Percentiles rank a stretch among this genome's conserved stretches.
These are phyloP conservation scores for Ectemnius cavifrons DNA, from an alignment of 2,888 invertebrate genomes.

Conservation along the genomic window DNA sequence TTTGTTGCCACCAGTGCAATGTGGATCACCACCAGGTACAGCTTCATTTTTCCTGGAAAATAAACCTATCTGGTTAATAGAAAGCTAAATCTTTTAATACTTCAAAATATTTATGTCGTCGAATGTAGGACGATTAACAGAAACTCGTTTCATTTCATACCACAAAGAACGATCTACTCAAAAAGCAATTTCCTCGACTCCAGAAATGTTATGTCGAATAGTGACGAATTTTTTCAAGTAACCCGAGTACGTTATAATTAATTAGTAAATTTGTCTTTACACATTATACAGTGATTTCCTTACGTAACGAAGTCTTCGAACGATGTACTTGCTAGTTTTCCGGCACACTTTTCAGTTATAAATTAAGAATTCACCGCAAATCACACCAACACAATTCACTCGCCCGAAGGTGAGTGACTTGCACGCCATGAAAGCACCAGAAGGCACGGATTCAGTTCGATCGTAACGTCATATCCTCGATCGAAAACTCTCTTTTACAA, in stretches of 20 bases:
- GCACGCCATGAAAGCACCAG: conserved; percentile 46
- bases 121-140: no score
- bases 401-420: conserved; percentile 52
- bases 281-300: conserved; percentile 13
- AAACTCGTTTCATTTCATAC: no score
- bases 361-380: conserved; percentile 31
- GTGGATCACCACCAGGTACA: conserved; percentile 76
- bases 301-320: conserved; percentile 27
- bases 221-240: neutral
- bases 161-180: no score
- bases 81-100: neutral
- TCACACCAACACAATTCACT: conserved; percentile 31
- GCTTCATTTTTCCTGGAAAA: conserved; percentile 74
- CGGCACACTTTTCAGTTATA: conserved; percentile 48
- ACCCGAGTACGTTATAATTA: no score
- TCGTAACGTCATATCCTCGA: conserved; percentile 55
- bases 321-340: conserved; percentile 16
- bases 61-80: neutral
- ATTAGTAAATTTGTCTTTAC: no score
- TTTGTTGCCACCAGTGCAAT: conserved; percentile 76
- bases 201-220: neutral
- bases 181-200: no score
- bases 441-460: conserved; percentile 15
- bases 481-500: conserved; percentile 14
- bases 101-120: no score